A percentile compares a stretch with the other conserved stretches of the same genome.
Conservation (phyloP, 1,140 invertebrate genomes). For the Leptinotarsa defecta region DNA sequence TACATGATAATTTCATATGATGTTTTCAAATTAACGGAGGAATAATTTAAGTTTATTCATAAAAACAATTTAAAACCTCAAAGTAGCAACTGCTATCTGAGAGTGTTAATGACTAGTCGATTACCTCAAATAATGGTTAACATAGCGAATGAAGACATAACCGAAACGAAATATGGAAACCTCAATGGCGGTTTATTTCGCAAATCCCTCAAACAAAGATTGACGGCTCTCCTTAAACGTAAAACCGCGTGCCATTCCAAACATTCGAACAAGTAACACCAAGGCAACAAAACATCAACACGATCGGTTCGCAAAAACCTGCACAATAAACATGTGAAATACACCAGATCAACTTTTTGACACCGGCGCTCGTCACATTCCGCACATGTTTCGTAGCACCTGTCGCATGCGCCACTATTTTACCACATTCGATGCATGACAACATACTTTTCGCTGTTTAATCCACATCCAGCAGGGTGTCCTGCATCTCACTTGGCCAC, state of each 20-base stretch:
- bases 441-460: slow-evolving; percentile 21
- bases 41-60: no score
- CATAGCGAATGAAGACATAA: no score
- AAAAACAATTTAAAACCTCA: no score
- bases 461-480: slow-evolving; percentile 27
- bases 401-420: slow-evolving; percentile 23
- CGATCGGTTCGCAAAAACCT: background rate
- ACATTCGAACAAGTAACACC: background rate
- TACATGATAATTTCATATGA: no score
- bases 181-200: background rate
- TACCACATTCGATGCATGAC: slow-evolving; percentile 12
- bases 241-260: background rate
- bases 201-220: background rate
- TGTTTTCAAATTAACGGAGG: no score
- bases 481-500: slow-evolving; percentile 2
- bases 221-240: background rate
- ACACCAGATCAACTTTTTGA: slow-evolving; percentile 16
- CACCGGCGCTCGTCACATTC: slow-evolving; percentile 24
- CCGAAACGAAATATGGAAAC: background rate
- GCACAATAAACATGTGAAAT: slow-evolving; percentile 10
- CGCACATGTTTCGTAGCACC: slow-evolving; percentile 34
- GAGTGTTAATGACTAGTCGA: no score
- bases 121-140: no score
- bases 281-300: background rate
- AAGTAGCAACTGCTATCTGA: no score